Conservation (phyloP, 2,797 vertebrate genomes). For the Allobates femoralis region DNA sequence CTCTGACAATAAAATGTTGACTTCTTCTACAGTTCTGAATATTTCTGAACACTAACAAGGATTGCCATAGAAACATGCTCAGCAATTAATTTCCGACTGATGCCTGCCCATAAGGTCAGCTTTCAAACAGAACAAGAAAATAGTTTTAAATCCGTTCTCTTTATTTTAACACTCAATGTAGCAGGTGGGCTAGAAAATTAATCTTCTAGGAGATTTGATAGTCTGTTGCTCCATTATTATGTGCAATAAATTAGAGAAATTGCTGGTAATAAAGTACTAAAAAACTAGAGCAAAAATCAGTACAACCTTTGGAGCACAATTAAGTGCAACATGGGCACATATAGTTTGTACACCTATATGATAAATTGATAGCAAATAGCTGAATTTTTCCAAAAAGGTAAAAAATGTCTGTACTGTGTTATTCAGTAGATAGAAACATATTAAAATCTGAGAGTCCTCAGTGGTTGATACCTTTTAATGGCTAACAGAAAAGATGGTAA, state of each 20-base stretch:
- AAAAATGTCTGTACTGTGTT: not conserved
- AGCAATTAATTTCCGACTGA: slow-evolving; percentile 73
- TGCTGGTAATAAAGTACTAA: not conserved
- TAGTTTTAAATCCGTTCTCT: slow-evolving; percentile 34
- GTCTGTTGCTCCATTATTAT: slow-evolving; percentile 16
- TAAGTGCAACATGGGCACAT: not conserved
- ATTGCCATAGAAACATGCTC: slow-evolving; percentile 78
- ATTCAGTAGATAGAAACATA: no score
- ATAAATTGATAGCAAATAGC: not conserved
- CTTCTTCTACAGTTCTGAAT: slow-evolving; percentile 67
- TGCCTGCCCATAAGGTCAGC: slow-evolving; percentile 74
- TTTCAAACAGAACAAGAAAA: slow-evolving; percentile 53
- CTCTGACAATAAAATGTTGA: slow-evolving; percentile 10
- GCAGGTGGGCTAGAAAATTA: slow-evolving; percentile 38
- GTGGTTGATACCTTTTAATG: no score
- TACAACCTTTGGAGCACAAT: no score
- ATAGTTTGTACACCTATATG: not conserved
- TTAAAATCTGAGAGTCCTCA: no score
- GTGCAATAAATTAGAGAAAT: not conserved
- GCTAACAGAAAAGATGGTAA: no score
- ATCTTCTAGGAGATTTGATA: slow-evolving; percentile 6
- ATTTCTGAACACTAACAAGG: slow-evolving; percentile 72
- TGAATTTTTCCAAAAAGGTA: not conserved
- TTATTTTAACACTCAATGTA: slow-evolving; percentile 28
- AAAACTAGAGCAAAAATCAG: not conserved